A percentile compares a stretch with the other conserved stretches of the same genome.
Evolutionary conservation across 2,113 vertebrate species (phyloP).

Genomic region (Ammodytes marinus): DNA sequence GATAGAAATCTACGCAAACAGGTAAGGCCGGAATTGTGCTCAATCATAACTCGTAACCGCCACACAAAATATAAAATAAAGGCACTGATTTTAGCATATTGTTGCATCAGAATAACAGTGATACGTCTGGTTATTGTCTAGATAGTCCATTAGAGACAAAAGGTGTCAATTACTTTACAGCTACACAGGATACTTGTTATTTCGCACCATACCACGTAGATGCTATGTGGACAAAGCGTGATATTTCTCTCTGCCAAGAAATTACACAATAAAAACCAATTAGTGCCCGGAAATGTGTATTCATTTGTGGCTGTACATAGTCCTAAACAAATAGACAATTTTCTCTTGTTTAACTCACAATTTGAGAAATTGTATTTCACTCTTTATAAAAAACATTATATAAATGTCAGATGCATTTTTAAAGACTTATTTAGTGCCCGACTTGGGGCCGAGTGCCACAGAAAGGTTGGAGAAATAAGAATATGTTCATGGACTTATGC

Average conservation of each 20-base stretch:
- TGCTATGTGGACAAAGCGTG: not conserved
- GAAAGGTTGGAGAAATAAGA: not conserved
- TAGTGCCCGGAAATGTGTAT: too few species aligned
- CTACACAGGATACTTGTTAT: too few species aligned
- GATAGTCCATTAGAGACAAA: not conserved
- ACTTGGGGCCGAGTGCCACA: not conserved
- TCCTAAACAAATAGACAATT: too few species aligned
- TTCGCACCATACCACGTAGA: not conserved
- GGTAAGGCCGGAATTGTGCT: not conserved
- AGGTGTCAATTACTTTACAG: not conserved
- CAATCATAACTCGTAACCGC: not conserved
- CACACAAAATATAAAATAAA: not conserved
- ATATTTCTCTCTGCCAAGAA: not conserved
- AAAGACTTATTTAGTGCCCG: too few species aligned
- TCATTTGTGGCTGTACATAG: too few species aligned
- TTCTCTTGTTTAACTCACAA: too few species aligned
- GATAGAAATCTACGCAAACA: not conserved
- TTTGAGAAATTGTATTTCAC: too few species aligned
- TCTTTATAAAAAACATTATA: too few species aligned
- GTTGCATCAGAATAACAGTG: not conserved
- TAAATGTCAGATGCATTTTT: too few species aligned
- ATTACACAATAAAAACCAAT: too few species aligned
- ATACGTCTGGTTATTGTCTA: not conserved
- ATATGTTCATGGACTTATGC: not conserved
- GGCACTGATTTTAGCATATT: not conserved